Conservation (phyloP, 37 sponge, comb jelly and placozoan genomes). For the Haliclona indistincta region DNA sequence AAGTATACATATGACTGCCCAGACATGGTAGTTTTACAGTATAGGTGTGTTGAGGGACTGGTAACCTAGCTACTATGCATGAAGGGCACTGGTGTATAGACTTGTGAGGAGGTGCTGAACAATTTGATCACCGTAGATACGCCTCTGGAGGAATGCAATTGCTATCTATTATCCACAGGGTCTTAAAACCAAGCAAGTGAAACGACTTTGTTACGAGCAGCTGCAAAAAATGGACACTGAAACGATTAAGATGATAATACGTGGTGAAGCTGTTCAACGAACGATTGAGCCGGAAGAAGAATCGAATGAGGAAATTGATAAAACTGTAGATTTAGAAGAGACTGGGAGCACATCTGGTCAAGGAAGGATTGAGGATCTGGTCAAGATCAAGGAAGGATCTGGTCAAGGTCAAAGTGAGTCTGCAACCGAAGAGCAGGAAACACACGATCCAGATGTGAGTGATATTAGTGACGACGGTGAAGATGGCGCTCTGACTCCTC, state of each 20-base stretch:
- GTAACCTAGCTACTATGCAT: too few species aligned
- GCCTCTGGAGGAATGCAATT: background rate
- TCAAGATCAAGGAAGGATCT: background rate
- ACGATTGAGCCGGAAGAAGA: background rate
- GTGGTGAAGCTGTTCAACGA: too few species aligned
- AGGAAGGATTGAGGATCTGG: background rate
- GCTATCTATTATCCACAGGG: conserved; percentile 29
- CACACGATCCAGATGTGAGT: too few species aligned
- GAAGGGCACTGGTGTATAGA: background rate
- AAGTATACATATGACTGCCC: too few species aligned
- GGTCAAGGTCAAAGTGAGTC: background rate
- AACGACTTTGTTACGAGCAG: conserved; percentile 50
- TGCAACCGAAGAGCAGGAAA: background rate
- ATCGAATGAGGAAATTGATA: background rate
- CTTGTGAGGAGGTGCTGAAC: too few species aligned
- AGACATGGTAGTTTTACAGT: too few species aligned
- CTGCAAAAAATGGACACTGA: conserved; percentile 36
- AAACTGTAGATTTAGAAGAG: background rate
- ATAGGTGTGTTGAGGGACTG: too few species aligned
- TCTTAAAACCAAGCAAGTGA: conserved; percentile 55
- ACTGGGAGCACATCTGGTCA: background rate
- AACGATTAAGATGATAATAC: conserved; percentile 13
- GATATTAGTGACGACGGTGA: too few species aligned
- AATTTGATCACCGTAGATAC: background rate
- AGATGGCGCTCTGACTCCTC: too few species aligned